Conservation (phyloP, 2,888 invertebrate genomes). For the Athalia circularis region DNA sequence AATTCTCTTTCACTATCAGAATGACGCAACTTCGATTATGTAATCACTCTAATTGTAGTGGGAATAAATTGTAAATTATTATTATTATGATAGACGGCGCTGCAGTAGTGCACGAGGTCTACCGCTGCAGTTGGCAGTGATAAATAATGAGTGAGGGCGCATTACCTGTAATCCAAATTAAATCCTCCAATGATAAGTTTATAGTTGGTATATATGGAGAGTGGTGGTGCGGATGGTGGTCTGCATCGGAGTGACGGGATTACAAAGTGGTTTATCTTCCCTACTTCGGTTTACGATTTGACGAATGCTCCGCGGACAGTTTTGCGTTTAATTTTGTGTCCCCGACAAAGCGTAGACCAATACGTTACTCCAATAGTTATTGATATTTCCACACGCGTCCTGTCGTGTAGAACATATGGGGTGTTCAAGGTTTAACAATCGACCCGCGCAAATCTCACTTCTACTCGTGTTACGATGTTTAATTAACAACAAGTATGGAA, state of each 20-base stretch:
- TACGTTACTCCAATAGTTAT: background rate
- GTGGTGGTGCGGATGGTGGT: background rate
- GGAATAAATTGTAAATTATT: background rate
- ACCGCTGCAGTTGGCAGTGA: slow-evolving; percentile 14
- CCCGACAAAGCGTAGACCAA: background rate
- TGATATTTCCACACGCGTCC: background rate
- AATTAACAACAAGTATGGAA: background rate
- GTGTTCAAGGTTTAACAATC: background rate
- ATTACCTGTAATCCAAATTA: slow-evolving; percentile 27
- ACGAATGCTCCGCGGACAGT: too few species aligned
- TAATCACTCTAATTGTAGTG: background rate
- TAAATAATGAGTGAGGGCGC: slow-evolving; percentile 21
- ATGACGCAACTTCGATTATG: too few species aligned
- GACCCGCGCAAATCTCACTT: too few species aligned
- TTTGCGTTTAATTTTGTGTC: slow-evolving; percentile 3
- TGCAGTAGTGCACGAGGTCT: background rate
- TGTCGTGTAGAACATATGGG: background rate
- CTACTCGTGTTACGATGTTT: background rate
- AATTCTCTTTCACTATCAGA: too few species aligned
- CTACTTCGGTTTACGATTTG: slow-evolving; percentile 4
- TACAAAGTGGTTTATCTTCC: slow-evolving; percentile 26
- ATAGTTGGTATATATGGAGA: background rate
- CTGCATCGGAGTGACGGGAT: slow-evolving; percentile 25
- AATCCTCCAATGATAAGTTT: slow-evolving; percentile 23
- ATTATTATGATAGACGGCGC: background rate